Conservation (phyloP, 2,113 vertebrate species). For the Scophthalmus maximus region DNA sequence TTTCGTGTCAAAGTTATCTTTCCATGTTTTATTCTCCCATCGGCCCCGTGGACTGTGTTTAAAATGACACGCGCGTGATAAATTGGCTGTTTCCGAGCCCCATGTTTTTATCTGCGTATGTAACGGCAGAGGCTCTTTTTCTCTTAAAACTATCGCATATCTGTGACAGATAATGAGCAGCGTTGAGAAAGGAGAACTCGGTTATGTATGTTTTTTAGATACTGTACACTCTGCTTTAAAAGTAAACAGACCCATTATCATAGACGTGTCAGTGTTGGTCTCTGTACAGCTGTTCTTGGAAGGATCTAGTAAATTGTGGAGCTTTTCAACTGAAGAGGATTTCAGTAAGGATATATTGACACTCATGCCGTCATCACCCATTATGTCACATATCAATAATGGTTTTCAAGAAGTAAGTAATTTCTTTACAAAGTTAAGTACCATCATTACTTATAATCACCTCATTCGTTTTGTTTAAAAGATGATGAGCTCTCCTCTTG, state of each 20-base stretch:
- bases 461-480: slow-evolving; percentile 23
- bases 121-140: slow-evolving; percentile 19
- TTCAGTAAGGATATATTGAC: neutral
- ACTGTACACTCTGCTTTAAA: neutral
- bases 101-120: slow-evolving; percentile 44
- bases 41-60: slow-evolving; percentile 26
- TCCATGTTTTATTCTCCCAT: slow-evolving; percentile 59
- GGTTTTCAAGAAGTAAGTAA: neutral
- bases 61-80: slow-evolving; percentile 48
- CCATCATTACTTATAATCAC: neutral
- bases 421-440: slow-evolving; percentile 1
- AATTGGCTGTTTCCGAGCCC: slow-evolving; percentile 28
- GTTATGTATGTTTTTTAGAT: slow-evolving; percentile 1
- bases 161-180: slow-evolving; percentile 5
- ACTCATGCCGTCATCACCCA: neutral
- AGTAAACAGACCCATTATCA: neutral
- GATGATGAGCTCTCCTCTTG: neutral
- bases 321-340: slow-evolving; percentile 2
- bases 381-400: neutral
- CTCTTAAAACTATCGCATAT: slow-evolving; percentile 21
- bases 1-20: slow-evolving; percentile 65
- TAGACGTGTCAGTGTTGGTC: neutral
- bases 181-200: slow-evolving; percentile 11
- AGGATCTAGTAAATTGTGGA: neutral
- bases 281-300: neutral